A percentile compares a stretch with the other conserved stretches of the same genome.
phyloP scores from a whole-genome alignment of 2,797 vertebrate genomes.

The Falco columbarius region DNA sequence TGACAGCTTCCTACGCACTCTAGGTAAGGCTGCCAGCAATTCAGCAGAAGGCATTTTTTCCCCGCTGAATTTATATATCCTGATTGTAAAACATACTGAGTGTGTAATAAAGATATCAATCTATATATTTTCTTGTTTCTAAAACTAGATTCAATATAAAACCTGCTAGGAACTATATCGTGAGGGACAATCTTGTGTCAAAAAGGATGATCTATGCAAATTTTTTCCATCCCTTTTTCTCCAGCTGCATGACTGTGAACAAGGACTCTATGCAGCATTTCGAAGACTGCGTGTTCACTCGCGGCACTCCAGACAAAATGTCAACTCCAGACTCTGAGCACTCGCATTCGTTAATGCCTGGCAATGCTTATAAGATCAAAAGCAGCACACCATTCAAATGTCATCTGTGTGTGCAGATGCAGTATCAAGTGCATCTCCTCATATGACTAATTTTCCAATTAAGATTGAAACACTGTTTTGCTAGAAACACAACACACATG shows the following conservation, averaged over 20 bases:
- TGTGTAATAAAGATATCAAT: neutral
- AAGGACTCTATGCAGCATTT: neutral
- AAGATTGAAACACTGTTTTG: neutral
- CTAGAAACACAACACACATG: neutral
- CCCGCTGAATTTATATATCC: neutral
- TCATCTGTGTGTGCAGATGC: constrained; percentile 27
- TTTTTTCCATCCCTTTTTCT: neutral
- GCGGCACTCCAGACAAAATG: neutral
- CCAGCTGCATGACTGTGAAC: neutral
- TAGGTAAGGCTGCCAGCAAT: neutral
- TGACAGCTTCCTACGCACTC: neutral
- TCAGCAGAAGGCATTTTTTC: neutral
- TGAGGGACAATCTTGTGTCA: neutral
- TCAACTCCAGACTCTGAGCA: neutral
- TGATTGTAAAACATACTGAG: neutral
- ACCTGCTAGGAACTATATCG: neutral
- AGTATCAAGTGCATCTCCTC: constrained; percentile 11
- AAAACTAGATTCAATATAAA: neutral
- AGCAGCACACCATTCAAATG: neutral
- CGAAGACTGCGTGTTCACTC: rapidly evolving
- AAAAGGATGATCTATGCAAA: neutral
- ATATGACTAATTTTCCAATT: constrained; percentile 42
- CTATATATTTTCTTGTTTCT: neutral
- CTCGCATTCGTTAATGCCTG: neutral
- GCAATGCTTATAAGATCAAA: neutral